Evolutionary conservation across 2,888 invertebrate species (phyloP).

Genomic region (Stictocephala bisonia): DNA sequence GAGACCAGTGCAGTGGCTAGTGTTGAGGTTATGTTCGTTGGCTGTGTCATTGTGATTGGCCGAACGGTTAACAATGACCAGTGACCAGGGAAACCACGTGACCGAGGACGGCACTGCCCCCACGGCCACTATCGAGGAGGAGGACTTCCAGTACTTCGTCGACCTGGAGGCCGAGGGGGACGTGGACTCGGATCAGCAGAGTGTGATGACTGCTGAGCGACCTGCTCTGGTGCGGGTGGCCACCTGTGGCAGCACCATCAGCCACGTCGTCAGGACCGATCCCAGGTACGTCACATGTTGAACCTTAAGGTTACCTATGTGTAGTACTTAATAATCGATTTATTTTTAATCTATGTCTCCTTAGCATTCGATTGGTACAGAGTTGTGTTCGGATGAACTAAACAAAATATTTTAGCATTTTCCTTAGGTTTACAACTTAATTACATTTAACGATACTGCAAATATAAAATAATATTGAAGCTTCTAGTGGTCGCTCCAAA

Average conservation of each 20-base stretch:
- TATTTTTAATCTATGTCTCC: no score
- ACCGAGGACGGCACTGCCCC: constrained; percentile 35
- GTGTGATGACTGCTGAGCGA: constrained; percentile 7
- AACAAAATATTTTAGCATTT: no score
- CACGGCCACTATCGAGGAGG: constrained; percentile 45
- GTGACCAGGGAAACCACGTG: constrained; percentile 3
- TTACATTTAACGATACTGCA: no score
- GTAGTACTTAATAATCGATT: no score
- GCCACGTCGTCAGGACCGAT: neutral
- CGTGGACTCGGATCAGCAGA: constrained; percentile 13
- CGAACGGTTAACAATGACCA: neutral
- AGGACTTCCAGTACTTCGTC: constrained; percentile 59
- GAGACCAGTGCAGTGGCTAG: neutral
- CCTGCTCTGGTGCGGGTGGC: constrained; percentile 43
- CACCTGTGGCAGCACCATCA: constrained; percentile 31
- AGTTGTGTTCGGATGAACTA: no score
- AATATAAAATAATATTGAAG: no score
- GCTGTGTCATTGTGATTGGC: neutral
- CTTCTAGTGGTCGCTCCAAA: no score
- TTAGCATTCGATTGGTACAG: no score
- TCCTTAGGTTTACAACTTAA: no score
- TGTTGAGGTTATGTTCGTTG: constrained; percentile 16
- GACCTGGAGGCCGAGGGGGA: neutral
- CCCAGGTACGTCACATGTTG: constrained; percentile 18
- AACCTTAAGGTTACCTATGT: no score